Evolutionary conservation across 2,113 vertebrate species (phyloP).

Genomic region (Gymnocephalus cernua): DNA sequence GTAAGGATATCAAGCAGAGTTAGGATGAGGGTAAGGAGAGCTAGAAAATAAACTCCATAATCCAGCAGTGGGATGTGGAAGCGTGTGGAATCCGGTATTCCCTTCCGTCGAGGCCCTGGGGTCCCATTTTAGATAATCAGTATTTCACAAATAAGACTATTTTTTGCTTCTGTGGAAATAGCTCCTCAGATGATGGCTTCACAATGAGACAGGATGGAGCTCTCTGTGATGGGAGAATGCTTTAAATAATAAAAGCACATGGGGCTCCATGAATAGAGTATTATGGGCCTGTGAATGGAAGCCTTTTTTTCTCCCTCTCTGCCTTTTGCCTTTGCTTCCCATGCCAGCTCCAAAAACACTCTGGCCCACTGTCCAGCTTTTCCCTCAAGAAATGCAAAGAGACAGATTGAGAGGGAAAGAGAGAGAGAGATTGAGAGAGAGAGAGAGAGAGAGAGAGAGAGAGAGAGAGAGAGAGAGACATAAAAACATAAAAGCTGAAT

Average conservation of each 20-base stretch:
- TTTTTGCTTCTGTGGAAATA: slow-evolving; percentile 74
- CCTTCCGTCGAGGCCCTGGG: slow-evolving; percentile 63
- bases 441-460: not conserved
- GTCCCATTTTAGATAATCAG: slow-evolving; percentile 77
- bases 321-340: slow-evolving; percentile 61
- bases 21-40: slow-evolving; percentile 30
- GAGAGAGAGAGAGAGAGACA: slow-evolving; percentile 40
- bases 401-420: slow-evolving; percentile 31
- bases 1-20: slow-evolving; percentile 53
- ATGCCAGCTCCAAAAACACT: slow-evolving; percentile 58
- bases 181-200: slow-evolving; percentile 74
- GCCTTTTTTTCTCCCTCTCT: slow-evolving; percentile 40
- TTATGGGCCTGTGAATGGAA: slow-evolving; percentile 80
- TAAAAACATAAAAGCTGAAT: slow-evolving; percentile 24
- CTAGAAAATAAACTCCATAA: slow-evolving; percentile 14
- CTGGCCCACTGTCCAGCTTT: slow-evolving; percentile 61
- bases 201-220: slow-evolving; percentile 77
- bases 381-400: slow-evolving; percentile 59
- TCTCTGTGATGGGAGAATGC: slow-evolving; percentile 73
- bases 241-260: slow-evolving; percentile 83
- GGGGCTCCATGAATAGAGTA: slow-evolving; percentile 81
- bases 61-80: slow-evolving; percentile 66
- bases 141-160: slow-evolving; percentile 79
- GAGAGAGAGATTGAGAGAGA: slow-evolving; percentile 9
- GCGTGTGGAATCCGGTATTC: slow-evolving; percentile 65